Evolutionary conservation across 2,113 vertebrate species (phyloP), one percentile per base, ranked within the genome.

Genomic region (Heterotilapia buettikoferi): DNA sequence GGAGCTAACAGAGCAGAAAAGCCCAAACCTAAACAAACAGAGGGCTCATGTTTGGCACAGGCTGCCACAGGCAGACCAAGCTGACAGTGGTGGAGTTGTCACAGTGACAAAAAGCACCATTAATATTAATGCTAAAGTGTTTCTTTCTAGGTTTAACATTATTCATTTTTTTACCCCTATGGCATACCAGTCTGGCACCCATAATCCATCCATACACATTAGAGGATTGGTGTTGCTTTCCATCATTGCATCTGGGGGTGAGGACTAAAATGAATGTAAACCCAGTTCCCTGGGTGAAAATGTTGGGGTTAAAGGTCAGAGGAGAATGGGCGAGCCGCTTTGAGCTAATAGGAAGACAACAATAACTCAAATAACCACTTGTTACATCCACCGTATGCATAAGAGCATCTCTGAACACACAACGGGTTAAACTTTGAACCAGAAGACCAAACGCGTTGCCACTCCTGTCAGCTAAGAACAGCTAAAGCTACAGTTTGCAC

Each of bases 1-100:
- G 57, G 83, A 94, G 88, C 92, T 88, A 91, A 93, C 91, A 53
- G 86, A 88, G 90, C 92, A 90, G 89, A 93, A 93, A 92, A 91
- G 63, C 84, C 56, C 73, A 84, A 84, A 90, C 59, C 80, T 56
- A 89, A 90, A 92, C 87, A 91, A 92, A 92, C 84, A 93, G 85
- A 82, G 31, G 54, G 29, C 61, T 71, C 45, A 90, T 89, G 78
- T 89, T 86, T n/a, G 83, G 59, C 79, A 26, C 84, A 88, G 81
- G 80, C 78, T 82, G 89, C 89, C 78, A 89, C 80, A 78, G 84
- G 50, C 88, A 56, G 50, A 52, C 59, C 63, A 6, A 11, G 76
- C 86, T 57, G 50, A 88, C 85, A 47, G 40, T 21, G 53, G 84
- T 45, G 36, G 31, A 43, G 81, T 54, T 92, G 87, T 87, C 80